Conservation (phyloP, 1,140 invertebrate genomes). For the Panonychus citri region DNA sequence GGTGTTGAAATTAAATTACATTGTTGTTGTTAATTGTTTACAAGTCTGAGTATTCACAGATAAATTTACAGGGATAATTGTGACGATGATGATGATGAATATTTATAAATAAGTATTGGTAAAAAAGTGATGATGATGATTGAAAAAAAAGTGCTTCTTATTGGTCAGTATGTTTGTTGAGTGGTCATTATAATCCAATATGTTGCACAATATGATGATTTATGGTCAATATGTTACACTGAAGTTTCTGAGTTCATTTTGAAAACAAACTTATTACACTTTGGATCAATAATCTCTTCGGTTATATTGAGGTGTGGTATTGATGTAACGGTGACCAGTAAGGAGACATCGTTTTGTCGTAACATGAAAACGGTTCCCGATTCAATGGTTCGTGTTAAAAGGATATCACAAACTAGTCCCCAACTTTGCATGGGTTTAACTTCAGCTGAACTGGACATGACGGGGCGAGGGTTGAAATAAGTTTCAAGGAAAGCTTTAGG, state of each 20-base stretch:
- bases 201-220: no score
- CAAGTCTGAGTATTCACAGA: no score
- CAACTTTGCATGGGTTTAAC: slow-evolving; percentile 42
- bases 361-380: slow-evolving; percentile 65
- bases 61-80: no score
- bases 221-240: slow-evolving; percentile 32
- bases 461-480: slow-evolving; percentile 46
- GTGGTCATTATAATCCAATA: no score
- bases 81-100: no score
- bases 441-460: slow-evolving; percentile 27
- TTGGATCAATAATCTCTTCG: slow-evolving; percentile 83
- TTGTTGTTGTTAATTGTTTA: no score
- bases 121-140: no score
- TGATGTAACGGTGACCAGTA: slow-evolving; percentile 57
- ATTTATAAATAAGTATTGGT: no score
- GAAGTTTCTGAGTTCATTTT: slow-evolving; percentile 86
- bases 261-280: slow-evolving; percentile 81
- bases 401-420: slow-evolving; percentile 73
- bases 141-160: no score
- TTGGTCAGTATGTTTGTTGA: no score
- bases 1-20: no score
- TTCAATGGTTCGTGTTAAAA: slow-evolving; percentile 51
- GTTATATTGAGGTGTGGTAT: slow-evolving; percentile 78
- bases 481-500: slow-evolving; percentile 76
- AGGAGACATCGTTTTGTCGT: slow-evolving; percentile 70